Conservation (phyloP, 2,113 vertebrate species). For the Strix aluco region DNA sequence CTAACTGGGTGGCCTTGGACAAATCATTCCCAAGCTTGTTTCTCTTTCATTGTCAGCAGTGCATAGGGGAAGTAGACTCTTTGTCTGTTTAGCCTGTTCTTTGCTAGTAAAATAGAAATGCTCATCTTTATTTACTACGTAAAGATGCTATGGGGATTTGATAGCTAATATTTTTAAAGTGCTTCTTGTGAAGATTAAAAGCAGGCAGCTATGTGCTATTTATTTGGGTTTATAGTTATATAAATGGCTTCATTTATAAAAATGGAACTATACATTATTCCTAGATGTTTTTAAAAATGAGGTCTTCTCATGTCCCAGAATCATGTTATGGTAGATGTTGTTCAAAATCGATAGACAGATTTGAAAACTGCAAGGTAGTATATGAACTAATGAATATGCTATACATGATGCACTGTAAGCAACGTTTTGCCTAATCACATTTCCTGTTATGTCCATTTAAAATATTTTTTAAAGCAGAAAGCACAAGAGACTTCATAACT, state of each 20-base stretch:
- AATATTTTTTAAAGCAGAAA: not conserved
- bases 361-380: not conserved
- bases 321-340: not conserved
- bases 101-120: not conserved
- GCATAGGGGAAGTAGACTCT: not conserved
- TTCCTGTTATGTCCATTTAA: not conserved
- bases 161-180: not conserved
- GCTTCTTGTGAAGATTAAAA: not conserved
- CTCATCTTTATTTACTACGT: not conserved
- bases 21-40: not conserved
- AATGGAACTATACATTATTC: not conserved
- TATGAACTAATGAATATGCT: not conserved
- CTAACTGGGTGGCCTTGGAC: not conserved
- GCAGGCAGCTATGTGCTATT: not conserved
- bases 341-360: not conserved
- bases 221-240: not conserved
- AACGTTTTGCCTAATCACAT: not conserved
- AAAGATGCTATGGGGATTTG: not conserved
- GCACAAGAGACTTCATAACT: not conserved
- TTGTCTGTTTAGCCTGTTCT: not conserved
- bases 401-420: not conserved
- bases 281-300: not conserved
- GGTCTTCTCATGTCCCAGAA: not conserved
- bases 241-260: not conserved
- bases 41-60: not conserved